Percentiles rank a stretch among this genome's conserved stretches.
Evolutionary conservation across 2,888 invertebrate genomes (phyloP).

Genomic region (Elysia crispata): DNA sequence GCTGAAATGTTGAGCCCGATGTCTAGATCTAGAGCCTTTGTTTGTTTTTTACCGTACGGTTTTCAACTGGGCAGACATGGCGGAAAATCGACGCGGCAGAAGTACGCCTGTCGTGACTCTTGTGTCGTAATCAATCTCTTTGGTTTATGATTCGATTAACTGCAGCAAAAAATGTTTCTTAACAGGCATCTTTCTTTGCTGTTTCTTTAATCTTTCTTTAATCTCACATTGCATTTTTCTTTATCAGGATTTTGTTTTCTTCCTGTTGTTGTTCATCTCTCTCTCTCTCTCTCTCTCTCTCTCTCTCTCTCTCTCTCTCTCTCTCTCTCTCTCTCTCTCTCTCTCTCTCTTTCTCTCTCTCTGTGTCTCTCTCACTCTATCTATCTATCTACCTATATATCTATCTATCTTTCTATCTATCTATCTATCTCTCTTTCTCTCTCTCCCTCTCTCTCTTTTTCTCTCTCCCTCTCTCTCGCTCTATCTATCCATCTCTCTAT

Average conservation of each 20-base stretch:
- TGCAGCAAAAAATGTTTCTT: no score
- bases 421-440: background rate
- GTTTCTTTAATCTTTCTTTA: no score
- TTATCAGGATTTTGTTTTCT: background rate
- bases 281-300: background rate
- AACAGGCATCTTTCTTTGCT: no score
- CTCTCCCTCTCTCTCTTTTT: background rate
- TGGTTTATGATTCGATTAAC: no score
- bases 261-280: background rate
- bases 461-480: background rate
- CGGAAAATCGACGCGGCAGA: no score
- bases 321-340: background rate
- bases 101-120: no score
- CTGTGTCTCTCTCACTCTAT: background rate
- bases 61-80: no score
- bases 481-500: no score
- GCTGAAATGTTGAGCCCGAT: no score
- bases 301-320: background rate
- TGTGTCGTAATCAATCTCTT: no score
- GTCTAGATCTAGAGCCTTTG: no score
- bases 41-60: no score
- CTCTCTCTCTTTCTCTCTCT: background rate
- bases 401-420: slow-evolving; percentile 3
- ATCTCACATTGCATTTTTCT: background rate
- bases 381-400: background rate